These are phyloP conservation scores for Temnothorax unifasciatus DNA, from an alignment of 2,888 invertebrate genomes.

Conservation along the genomic window DNA sequence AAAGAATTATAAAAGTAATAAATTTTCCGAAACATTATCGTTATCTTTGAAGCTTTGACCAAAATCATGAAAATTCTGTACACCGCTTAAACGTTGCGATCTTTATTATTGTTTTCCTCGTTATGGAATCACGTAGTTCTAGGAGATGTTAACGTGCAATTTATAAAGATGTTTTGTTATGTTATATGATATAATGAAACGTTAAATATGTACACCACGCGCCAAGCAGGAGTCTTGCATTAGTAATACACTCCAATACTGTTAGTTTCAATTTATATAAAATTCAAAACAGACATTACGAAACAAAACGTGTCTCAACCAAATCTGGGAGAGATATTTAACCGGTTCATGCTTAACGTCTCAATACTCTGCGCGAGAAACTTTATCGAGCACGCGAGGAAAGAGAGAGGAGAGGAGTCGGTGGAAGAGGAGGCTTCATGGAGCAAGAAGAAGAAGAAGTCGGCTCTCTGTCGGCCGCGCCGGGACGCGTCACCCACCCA, in stretches of 20 bases:
- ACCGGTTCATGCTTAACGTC: not conserved
- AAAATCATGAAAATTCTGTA: not conserved
- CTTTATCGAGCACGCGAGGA: not conserved
- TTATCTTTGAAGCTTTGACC: not conserved
- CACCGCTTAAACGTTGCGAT: not conserved
- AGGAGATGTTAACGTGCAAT: not conserved
- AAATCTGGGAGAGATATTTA: no score
- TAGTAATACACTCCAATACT: no score
- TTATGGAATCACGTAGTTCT: not conserved
- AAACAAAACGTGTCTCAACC: not conserved
- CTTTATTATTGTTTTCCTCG: not conserved
- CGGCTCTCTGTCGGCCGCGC: slow-evolving; percentile 48
- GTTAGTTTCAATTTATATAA: not conserved
- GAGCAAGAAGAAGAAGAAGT: slow-evolving; percentile 54
- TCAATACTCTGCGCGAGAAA: not conserved
- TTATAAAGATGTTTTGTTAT: not conserved
- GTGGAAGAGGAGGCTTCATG: slow-evolving; percentile 40
- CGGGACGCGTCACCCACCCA: slow-evolving; percentile 79
- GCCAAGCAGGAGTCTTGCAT: no score
- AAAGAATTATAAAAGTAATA: not conserved
- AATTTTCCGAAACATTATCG: not conserved
- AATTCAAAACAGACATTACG: not conserved
- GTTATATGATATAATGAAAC: not conserved
- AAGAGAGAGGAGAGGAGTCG: slow-evolving; percentile 37
- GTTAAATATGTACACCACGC: no score